Evolutionary conservation across 1,140 invertebrate species (phyloP).

Genomic region (Reticulitermes speratus): DNA sequence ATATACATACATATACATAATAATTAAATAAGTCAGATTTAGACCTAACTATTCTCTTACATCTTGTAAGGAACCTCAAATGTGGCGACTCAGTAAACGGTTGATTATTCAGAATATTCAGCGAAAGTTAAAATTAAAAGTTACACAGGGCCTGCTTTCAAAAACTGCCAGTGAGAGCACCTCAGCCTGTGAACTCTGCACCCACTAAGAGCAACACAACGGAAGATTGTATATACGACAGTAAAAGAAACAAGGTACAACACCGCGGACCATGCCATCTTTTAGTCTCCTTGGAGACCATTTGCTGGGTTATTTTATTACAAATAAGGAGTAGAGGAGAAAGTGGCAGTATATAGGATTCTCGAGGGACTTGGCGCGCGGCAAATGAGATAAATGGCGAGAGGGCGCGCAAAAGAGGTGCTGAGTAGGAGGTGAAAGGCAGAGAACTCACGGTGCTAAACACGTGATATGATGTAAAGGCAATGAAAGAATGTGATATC

Average conservation of each 20-base stretch:
- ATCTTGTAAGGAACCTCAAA: no score
- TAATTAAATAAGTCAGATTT: no score
- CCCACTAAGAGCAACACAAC: not conserved
- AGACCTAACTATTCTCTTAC: no score
- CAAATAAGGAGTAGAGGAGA: slow-evolving; percentile 31
- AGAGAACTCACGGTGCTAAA: not conserved
- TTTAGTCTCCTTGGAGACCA: not conserved
- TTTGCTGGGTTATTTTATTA: slow-evolving; percentile 35
- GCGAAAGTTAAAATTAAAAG: no score
- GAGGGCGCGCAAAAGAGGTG: not conserved
- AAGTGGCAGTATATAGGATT: not conserved
- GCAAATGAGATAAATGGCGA: slow-evolving; percentile 14
- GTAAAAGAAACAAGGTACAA: not conserved
- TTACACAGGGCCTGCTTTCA: not conserved
- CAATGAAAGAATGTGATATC: not conserved
- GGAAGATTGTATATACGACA: not conserved
- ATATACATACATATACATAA: no score
- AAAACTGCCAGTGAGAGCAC: not conserved
- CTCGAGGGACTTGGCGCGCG: not conserved
- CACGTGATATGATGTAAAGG: not conserved
- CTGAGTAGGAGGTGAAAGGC: not conserved
- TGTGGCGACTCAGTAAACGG: no score
- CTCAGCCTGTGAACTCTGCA: not conserved
- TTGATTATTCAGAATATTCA: no score
- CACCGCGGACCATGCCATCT: not conserved